These are phyloP conservation scores for Plutella xylostella DNA, from an alignment of 2,888 invertebrate species.

Conservation along the genomic window DNA sequence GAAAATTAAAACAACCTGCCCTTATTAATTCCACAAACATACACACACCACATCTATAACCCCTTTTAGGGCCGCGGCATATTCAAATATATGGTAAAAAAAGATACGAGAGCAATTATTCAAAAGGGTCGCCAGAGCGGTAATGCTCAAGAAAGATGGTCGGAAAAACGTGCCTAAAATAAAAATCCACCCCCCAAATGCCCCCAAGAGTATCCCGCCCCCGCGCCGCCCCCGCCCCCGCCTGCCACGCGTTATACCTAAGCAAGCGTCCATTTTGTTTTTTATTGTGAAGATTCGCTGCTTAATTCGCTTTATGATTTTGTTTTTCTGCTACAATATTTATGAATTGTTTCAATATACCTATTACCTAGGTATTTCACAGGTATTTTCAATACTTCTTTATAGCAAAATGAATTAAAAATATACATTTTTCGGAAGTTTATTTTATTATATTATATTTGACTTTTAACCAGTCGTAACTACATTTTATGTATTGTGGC, in stretches of 20 bases:
- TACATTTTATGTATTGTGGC: no score
- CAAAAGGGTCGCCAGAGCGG: constrained; percentile 27
- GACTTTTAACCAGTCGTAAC: neutral
- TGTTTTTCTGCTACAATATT: neutral
- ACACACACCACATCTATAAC: constrained; percentile 19
- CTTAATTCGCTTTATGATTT: constrained; percentile 8
- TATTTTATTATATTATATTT: neutral
- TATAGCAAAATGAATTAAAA: neutral
- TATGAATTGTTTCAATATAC: no score
- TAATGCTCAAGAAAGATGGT: constrained; percentile 32
- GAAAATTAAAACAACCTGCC: constrained; percentile 41
- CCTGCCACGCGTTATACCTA: constrained; percentile 41
- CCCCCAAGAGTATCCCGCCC: constrained; percentile 28
- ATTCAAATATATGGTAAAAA: constrained; percentile 12
- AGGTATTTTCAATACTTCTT: neutral
- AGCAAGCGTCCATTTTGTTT: constrained; percentile 63
- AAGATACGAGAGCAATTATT: constrained; percentile 28
- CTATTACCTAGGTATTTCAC: neutral
- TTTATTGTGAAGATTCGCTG: constrained; percentile 28
- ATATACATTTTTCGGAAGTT: neutral
- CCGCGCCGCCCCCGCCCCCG: constrained; percentile 29
- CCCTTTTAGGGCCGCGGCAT: neutral
- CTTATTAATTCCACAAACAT: constrained; percentile 51
- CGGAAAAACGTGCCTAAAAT: constrained; percentile 30
- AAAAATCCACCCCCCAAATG: constrained; percentile 19